Percentiles rank a stretch among this genome's conserved stretches.
These are phyloP conservation scores for Trichacis sp. DNA, from an alignment of 2,888 invertebrate genomes.

Conservation along the genomic window DNA sequence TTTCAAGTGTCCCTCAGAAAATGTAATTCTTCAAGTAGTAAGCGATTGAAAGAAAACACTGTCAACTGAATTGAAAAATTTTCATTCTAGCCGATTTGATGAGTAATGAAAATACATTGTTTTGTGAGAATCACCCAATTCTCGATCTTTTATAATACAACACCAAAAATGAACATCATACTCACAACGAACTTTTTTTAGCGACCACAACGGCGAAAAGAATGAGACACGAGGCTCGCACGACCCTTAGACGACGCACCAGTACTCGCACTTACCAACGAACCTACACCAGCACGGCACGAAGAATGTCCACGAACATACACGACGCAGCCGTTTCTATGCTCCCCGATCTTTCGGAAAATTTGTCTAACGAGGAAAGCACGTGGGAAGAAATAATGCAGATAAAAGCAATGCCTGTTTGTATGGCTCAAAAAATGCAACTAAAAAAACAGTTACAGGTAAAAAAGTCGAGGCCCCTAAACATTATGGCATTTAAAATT, in stretches of 20 bases:
- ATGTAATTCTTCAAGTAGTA: no score
- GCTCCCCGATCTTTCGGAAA: constrained; percentile 87
- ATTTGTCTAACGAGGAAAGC: constrained; percentile 83
- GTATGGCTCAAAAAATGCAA: constrained; percentile 85
- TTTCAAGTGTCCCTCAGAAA: no score
- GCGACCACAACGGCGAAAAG: constrained; percentile 77
- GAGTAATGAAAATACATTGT: no score
- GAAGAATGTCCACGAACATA: constrained; percentile 71
- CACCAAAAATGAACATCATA: no score
- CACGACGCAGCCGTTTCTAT: constrained; percentile 81
- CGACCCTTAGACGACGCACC: constrained; percentile 75
- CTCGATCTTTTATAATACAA: no score
- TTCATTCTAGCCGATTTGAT: no score
- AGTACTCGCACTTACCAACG: constrained; percentile 68
- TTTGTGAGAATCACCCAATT: no score
- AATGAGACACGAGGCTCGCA: constrained; percentile 74
- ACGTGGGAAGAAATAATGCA: constrained; percentile 90
- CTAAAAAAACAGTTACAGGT: constrained; percentile 84
- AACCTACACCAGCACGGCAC: constrained; percentile 70
- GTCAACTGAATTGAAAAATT: no score
- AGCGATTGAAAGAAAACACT: no score
- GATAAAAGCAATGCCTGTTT: constrained; percentile 86
- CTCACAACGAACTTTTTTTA: constrained; percentile 16
- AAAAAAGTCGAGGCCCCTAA: no score
- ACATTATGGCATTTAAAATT: constrained; percentile 1